Percentiles rank a stretch among this genome's conserved stretches.
These are phyloP conservation scores for Macrotus californicus DNA, from an alignment of 2,113 vertebrate species.

Conservation along the genomic window DNA sequence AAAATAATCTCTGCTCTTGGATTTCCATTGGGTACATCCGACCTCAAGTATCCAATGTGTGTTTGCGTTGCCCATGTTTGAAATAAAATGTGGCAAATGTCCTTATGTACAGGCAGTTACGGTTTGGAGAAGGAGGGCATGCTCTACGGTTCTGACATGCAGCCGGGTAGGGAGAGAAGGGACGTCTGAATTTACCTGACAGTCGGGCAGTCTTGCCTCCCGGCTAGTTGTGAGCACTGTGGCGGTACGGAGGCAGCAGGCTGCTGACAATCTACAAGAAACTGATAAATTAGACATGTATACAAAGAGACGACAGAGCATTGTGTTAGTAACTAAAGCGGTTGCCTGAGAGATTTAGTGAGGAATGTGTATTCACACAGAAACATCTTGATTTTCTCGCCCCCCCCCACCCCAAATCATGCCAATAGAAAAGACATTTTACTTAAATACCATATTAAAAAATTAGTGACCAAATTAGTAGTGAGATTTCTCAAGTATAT, in stretches of 20 bases:
- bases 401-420: background rate
- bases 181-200: constrained; percentile 88
- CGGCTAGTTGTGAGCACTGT: constrained; percentile 95
- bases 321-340: constrained; percentile 81
- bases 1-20: background rate
- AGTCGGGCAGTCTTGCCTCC: constrained; percentile 85
- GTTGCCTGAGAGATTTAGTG: constrained; percentile 81
- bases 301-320: constrained; percentile 91
- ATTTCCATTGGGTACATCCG: background rate
- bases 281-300: constrained; percentile 99
- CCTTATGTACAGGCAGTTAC: background rate
- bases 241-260: constrained; percentile 97
- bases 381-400: constrained; percentile 55
- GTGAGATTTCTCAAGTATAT: constrained; percentile 17
- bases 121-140: background rate
- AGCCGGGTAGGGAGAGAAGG: constrained; percentile 57
- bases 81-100: background rate
- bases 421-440: constrained; percentile 10
- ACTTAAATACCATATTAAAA: background rate
- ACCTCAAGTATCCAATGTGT: background rate
- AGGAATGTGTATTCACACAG: constrained; percentile 73
- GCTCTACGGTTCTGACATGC: constrained; percentile 61
- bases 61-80: background rate
- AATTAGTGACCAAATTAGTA: constrained; percentile 12
- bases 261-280: constrained; percentile 99